These are phyloP conservation scores for Pogonocherus hispidulus DNA, from an alignment of 2,888 invertebrate species.

Conservation along the genomic window DNA sequence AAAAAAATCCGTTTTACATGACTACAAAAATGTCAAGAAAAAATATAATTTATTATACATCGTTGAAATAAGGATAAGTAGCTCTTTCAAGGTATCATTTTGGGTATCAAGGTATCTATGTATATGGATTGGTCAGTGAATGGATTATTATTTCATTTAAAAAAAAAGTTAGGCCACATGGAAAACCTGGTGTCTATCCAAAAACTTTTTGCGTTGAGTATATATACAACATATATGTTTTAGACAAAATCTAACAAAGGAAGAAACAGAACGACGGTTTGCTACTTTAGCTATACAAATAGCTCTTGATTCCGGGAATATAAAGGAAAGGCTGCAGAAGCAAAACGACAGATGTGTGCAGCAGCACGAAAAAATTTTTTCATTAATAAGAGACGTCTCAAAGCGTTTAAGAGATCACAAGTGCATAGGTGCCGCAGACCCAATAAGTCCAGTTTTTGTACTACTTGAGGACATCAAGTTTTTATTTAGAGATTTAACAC, in stretches of 20 bases:
- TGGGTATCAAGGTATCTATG: no score
- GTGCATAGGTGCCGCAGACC: conserved; percentile 46
- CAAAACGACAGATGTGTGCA: conserved; percentile 42
- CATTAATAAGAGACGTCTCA: conserved; percentile 49
- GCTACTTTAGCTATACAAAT: conserved; percentile 46
- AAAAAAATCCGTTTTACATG: no score
- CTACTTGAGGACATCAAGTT: conserved; percentile 52
- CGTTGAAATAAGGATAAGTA: no score
- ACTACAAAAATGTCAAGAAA: no score
- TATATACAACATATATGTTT: no score
- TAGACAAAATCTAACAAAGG: conserved; percentile 43
- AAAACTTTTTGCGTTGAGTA: no score
- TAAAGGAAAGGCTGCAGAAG: conserved; percentile 42
- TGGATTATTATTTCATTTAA: no score
- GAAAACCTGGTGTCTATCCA: no score
- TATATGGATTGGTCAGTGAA: no score
- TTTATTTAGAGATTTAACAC: conserved; percentile 45
- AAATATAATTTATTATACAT: no score
- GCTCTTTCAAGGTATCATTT: no score
- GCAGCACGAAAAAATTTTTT: conserved; percentile 44
- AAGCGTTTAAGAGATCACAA: conserved; percentile 47
- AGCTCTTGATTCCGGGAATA: conserved; percentile 41
- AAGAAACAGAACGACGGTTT: conserved; percentile 48
- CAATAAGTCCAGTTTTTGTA: conserved; percentile 52
- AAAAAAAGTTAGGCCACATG: no score